Evolutionary conservation across 1,140 invertebrate species (phyloP).

Genomic region (Agrypnia vestita): DNA sequence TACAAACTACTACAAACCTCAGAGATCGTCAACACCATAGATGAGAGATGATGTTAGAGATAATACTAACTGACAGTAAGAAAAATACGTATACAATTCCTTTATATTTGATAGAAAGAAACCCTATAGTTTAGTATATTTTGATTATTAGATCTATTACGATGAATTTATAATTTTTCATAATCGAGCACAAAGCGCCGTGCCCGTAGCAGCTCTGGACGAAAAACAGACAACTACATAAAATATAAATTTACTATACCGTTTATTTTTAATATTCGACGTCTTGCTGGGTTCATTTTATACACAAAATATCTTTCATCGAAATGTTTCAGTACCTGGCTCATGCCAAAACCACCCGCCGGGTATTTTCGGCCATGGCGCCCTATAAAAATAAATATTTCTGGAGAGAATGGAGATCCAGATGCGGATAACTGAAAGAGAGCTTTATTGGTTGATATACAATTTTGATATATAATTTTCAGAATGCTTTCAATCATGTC

Average conservation of each 20-base stretch:
- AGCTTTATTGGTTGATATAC: background rate
- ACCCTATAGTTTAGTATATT: too few relatives aligned
- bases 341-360: conserved; percentile 22
- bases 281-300: conserved; percentile 15
- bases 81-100: too few relatives aligned
- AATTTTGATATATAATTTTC: too few relatives aligned
- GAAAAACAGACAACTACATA: background rate
- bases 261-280: conserved; percentile 31
- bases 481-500: background rate
- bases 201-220: background rate
- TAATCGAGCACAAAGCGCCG: too few relatives aligned
- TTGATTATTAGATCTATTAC: too few relatives aligned
- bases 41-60: too few relatives aligned
- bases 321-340: conserved; percentile 23
- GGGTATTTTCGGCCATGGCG: conserved; percentile 21
- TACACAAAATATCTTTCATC: conserved; percentile 19
- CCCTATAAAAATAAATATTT: conserved; percentile 14
- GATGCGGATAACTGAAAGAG: background rate
- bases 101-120: too few relatives aligned
- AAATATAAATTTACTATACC: background rate
- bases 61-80: too few relatives aligned
- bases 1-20: too few relatives aligned
- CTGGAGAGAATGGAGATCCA: background rate
- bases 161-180: too few relatives aligned
- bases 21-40: too few relatives aligned